Conservation (phyloP, 1,140 invertebrate species). For the Zaprionus camerounensis region DNA sequence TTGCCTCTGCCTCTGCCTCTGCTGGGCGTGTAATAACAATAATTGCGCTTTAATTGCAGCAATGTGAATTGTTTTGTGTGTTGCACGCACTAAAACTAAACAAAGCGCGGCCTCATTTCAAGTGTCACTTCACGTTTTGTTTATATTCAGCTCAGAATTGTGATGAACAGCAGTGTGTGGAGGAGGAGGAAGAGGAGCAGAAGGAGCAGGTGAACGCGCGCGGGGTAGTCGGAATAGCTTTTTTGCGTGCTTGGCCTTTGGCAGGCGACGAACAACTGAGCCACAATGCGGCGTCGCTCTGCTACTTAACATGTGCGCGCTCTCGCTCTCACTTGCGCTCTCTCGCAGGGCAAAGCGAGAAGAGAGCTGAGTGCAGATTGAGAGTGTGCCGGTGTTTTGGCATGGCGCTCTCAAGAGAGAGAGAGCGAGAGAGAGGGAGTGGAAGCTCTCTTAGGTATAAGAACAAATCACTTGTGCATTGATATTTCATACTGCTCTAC, state of each 20-base stretch:
- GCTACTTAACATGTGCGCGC: constrained; percentile 35
- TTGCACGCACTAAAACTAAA: constrained; percentile 47
- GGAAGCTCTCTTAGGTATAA: too few relatives aligned
- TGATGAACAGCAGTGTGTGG: constrained; percentile 16
- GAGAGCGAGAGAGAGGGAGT: too few relatives aligned
- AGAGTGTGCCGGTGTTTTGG: neutral
- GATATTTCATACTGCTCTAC: too few relatives aligned
- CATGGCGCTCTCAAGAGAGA: neutral
- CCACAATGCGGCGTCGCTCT: constrained; percentile 5
- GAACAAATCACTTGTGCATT: too few relatives aligned
- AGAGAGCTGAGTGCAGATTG: neutral
- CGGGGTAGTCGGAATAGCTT: neutral
- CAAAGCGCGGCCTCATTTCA: constrained; percentile 17
- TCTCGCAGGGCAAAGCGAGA: neutral
- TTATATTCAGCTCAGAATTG: constrained; percentile 8
- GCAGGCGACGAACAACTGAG: constrained; percentile 43
- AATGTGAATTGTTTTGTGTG: constrained; percentile 16
- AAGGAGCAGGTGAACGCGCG: neutral
- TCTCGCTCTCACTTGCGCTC: neutral
- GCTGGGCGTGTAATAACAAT: constrained; percentile 23
- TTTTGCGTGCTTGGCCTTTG: constrained; percentile 19
- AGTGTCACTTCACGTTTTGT: constrained; percentile 24
- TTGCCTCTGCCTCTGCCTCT: constrained; percentile 12
- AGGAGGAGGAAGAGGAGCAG: neutral
- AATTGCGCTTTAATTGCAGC: constrained; percentile 47